Evolutionary conservation across 2,888 invertebrate species (phyloP).

Genomic region (Chymomyza amoena): DNA sequence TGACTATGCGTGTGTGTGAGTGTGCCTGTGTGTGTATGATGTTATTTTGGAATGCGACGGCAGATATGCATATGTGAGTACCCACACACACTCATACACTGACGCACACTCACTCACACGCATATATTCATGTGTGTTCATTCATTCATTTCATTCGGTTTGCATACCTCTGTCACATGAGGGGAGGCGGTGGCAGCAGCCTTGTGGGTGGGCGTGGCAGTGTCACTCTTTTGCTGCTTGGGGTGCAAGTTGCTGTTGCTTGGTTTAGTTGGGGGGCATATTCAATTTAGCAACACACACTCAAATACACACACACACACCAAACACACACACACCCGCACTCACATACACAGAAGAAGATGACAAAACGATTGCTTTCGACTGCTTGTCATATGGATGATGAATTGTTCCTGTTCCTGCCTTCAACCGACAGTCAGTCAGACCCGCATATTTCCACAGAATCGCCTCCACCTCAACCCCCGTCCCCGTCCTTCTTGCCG

Average conservation of each 20-base stretch:
- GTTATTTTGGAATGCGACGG: slow-evolving; percentile 68
- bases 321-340: background rate
- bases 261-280: slow-evolving; percentile 56
- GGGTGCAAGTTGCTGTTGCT: slow-evolving; percentile 8
- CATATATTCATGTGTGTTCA: slow-evolving; percentile 45
- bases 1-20: slow-evolving; percentile 1
- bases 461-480: no score
- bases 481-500: no score
- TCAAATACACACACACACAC: slow-evolving; percentile 56
- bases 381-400: slow-evolving; percentile 75
- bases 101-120: slow-evolving; percentile 19
- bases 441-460: slow-evolving; percentile 12
- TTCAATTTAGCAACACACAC: slow-evolving; percentile 77
- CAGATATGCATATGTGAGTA: slow-evolving; percentile 66
- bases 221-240: background rate
- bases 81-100: slow-evolving; percentile 8
- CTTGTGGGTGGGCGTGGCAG: background rate
- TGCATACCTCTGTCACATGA: background rate
- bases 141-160: slow-evolving; percentile 63
- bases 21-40: slow-evolving; percentile 9
- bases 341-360: slow-evolving; percentile 54
- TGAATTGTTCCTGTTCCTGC: slow-evolving; percentile 71
- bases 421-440: slow-evolving; percentile 15
- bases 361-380: slow-evolving; percentile 78
- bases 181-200: background rate